Conservation (phyloP, 2,797 vertebrate genomes). For the Neomorphus geoffroyi region DNA sequence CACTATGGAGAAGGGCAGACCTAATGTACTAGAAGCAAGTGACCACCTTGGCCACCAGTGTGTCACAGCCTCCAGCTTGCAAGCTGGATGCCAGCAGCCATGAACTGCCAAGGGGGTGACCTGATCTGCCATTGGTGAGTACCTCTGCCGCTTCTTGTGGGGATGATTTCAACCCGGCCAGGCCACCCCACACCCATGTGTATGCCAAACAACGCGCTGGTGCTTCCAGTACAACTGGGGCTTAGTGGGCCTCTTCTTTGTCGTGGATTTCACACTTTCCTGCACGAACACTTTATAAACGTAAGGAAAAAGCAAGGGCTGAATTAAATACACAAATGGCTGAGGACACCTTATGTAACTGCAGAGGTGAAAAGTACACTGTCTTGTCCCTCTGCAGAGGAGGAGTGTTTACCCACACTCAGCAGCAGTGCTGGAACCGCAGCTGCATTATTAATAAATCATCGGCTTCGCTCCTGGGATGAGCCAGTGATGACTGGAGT, state of each 20-base stretch:
- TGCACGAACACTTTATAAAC: neutral
- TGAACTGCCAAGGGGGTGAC: neutral
- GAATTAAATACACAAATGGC: neutral
- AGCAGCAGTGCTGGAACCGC: neutral
- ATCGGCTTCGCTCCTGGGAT: neutral
- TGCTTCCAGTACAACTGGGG: neutral
- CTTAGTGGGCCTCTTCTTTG: neutral
- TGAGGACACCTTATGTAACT: neutral
- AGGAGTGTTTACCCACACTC: neutral
- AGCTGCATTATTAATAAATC: conserved; percentile 37
- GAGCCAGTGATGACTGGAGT: neutral
- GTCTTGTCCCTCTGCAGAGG: neutral
- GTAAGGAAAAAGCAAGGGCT: neutral
- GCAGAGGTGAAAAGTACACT: conserved; percentile 30
- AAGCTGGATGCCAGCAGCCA: neutral
- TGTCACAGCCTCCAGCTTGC: neutral
- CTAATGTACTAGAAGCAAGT: rapidly evolving
- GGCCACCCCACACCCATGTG: rapidly evolving
- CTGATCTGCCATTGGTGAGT: rapidly evolving
- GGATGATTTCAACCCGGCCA: rapidly evolving
- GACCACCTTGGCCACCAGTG: neutral
- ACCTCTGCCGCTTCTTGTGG: rapidly evolving
- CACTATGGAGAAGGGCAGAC: rapidly evolving
- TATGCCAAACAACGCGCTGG: rapidly evolving
- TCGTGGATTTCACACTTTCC: neutral